Percentiles rank a stretch among this genome's conserved stretches.
Evolutionary conservation across 2,113 vertebrate genomes (phyloP).

Genomic region (Ophthalmotilapia sp.): DNA sequence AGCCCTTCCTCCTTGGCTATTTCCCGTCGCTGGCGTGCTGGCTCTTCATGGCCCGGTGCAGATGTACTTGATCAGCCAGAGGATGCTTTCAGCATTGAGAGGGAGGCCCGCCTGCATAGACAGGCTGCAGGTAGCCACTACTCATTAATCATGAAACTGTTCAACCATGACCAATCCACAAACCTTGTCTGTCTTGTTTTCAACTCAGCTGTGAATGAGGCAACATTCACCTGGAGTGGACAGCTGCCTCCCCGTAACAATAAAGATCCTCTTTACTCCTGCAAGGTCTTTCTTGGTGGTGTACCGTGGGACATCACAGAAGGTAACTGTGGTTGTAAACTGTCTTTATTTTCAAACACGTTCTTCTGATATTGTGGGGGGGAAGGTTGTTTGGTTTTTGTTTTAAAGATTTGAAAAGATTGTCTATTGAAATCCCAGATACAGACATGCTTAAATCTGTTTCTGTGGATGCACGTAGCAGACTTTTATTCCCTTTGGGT

Average conservation of each 20-base stretch:
- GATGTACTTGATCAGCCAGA: slow-evolving; percentile 85
- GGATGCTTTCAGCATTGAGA: slow-evolving; percentile 92
- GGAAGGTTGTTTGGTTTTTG: background rate
- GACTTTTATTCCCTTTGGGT: background rate
- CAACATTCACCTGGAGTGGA: slow-evolving; percentile 95
- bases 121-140: slow-evolving; percentile 84
- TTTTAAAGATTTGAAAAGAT: background rate
- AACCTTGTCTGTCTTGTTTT: background rate
- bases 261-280: slow-evolving; percentile 94
- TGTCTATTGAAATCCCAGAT: background rate
- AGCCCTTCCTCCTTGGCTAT: slow-evolving; percentile 71
- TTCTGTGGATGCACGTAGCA: background rate
- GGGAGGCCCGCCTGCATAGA: slow-evolving; percentile 91
- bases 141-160: background rate
- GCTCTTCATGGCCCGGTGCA: slow-evolving; percentile 86
- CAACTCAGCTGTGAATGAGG: slow-evolving; percentile 88
- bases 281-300: slow-evolving; percentile 96
- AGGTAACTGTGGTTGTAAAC: slow-evolving; percentile 63
- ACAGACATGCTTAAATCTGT: background rate
- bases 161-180: background rate
- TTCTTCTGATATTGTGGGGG: background rate
- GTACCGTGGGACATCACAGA: slow-evolving; percentile 99
- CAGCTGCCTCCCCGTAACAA: slow-evolving; percentile 93
- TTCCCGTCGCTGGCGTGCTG: slow-evolving; percentile 87
- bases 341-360: accelerated